These are phyloP conservation scores for Epinotia nisella DNA, from an alignment of 2,888 invertebrate species.

Conservation along the genomic window DNA sequence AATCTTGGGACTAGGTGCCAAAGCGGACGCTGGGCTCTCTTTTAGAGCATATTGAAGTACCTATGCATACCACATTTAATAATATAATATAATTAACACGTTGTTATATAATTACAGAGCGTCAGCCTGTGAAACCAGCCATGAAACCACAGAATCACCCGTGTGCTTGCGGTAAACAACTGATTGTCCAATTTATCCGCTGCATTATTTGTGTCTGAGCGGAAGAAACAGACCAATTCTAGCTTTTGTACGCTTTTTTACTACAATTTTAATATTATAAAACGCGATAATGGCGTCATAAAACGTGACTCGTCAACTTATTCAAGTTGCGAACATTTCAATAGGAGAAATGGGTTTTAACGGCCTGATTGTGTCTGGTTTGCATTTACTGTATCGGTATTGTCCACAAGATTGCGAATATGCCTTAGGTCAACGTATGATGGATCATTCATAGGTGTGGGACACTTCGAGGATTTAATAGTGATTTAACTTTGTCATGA, in stretches of 20 bases:
- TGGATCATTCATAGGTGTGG: too few species aligned
- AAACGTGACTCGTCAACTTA: constrained; percentile 9
- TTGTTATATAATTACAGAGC: background rate
- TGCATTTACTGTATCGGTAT: too few species aligned
- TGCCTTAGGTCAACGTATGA: too few species aligned
- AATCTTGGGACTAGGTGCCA: too few species aligned
- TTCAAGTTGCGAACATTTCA: background rate
- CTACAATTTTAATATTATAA: background rate
- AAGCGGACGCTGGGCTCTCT: too few species aligned
- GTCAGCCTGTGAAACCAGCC: background rate
- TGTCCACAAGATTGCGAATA: too few species aligned
- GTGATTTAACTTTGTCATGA: background rate
- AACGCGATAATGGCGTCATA: background rate
- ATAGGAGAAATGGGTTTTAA: background rate
- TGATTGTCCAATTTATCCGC: constrained; percentile 31
- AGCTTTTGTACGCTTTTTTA: constrained; percentile 15
- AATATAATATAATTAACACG: background rate
- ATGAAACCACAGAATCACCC: constrained; percentile 32
- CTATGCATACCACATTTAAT: background rate
- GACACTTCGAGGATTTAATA: too few species aligned
- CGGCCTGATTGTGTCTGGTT: background rate
- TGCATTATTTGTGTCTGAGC: constrained; percentile 28
- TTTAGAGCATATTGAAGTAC: too few species aligned
- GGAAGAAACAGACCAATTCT: constrained; percentile 20
- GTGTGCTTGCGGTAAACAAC: constrained; percentile 16